Evolutionary conservation across 2,113 vertebrate species (phyloP).

Genomic region (Pangasianodon gigas): DNA sequence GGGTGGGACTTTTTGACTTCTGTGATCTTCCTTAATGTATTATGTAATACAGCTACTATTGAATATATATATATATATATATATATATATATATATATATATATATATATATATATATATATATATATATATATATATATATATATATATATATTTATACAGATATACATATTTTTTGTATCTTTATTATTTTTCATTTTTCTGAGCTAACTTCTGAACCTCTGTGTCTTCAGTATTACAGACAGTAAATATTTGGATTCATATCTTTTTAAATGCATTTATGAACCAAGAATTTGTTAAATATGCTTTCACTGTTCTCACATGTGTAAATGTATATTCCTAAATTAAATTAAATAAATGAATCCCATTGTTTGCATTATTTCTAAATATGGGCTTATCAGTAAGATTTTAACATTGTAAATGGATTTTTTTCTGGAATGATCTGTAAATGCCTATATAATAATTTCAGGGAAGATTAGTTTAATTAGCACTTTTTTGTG

Average conservation of each 20-base stretch:
- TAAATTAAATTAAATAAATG: slow-evolving; percentile 91
- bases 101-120: slow-evolving; percentile 82
- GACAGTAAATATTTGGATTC: slow-evolving; percentile 71
- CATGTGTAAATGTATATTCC: slow-evolving; percentile 81
- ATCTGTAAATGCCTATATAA: background rate
- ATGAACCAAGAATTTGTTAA: slow-evolving; percentile 84
- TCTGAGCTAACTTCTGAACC: slow-evolving; percentile 70
- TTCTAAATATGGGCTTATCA: slow-evolving; percentile 43
- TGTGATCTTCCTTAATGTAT: slow-evolving; percentile 68
- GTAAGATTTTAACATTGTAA: background rate
- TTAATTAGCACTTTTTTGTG: background rate
- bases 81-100: slow-evolving; percentile 81
- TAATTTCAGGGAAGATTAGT: background rate
- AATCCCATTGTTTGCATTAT: slow-evolving; percentile 72
- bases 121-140: slow-evolving; percentile 81
- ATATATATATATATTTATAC: slow-evolving; percentile 82
- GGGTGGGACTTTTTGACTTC: slow-evolving; percentile 58
- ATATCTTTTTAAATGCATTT: slow-evolving; percentile 88
- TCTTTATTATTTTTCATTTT: slow-evolving; percentile 58
- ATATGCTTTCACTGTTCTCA: slow-evolving; percentile 83
- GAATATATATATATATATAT: slow-evolving; percentile 69
- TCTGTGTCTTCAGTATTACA: slow-evolving; percentile 75
- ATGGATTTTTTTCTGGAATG: background rate
- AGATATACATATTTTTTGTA: slow-evolving; percentile 82
- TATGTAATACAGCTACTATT: slow-evolving; percentile 74